Conservation (phyloP, 2,113 vertebrate genomes). For the Hystrix brachyura region DNA sequence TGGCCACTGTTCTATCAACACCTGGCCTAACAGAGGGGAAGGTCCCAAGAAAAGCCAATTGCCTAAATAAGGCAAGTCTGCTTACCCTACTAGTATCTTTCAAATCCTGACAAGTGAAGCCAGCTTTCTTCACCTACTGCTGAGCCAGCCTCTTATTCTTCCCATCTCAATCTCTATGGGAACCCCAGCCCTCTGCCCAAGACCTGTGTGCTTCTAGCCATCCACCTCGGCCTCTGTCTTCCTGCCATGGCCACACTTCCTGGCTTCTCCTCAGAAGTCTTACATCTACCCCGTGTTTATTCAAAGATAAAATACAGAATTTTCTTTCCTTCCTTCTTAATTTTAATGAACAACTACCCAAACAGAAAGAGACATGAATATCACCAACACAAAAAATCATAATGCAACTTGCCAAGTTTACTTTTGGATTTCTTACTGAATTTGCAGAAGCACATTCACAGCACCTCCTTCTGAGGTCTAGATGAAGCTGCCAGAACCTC, state of each 20-base stretch:
- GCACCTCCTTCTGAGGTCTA: background rate
- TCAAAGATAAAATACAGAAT: background rate
- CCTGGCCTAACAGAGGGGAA: too few species aligned
- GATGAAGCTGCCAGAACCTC: background rate
- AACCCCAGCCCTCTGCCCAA: background rate
- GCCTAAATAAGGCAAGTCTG: background rate
- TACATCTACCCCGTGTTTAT: background rate
- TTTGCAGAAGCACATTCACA: background rate
- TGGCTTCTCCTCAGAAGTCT: background rate
- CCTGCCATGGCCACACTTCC: too few species aligned
- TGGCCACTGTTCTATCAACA: background rate
- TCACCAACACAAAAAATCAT: background rate
- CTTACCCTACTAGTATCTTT: background rate
- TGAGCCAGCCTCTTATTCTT: background rate
- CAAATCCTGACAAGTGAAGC: background rate
- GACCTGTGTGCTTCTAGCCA: accelerated
- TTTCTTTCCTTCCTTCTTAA: background rate
- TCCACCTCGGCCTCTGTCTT: background rate
- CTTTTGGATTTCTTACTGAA: background rate
- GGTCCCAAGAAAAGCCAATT: background rate
- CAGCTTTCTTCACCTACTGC: background rate
- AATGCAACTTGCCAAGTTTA: background rate
- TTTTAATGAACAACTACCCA: background rate
- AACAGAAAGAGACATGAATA: background rate
- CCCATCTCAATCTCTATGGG: background rate